phyloP scores from a whole-genome alignment of 2,888 invertebrate genomes.

The Plagodis pulveraria region DNA sequence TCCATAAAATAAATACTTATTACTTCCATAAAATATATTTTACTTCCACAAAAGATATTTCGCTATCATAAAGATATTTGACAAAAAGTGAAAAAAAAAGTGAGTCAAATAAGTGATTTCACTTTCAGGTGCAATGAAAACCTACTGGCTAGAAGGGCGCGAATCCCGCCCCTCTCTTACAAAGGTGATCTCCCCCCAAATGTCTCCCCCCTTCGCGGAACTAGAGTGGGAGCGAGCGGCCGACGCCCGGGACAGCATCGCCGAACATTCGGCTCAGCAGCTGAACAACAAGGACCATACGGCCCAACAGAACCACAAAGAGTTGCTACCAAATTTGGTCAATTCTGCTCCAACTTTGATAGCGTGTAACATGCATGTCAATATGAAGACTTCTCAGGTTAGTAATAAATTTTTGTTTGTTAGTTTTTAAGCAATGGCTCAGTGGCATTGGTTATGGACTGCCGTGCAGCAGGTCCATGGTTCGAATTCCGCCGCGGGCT shows the following conservation, averaged over 20 bases:
- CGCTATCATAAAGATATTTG: not conserved
- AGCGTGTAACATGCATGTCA: constrained; percentile 36
- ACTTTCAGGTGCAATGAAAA: constrained; percentile 91
- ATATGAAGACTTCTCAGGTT: constrained; percentile 43
- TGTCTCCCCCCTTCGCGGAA: constrained; percentile 65
- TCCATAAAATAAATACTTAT: too few relatives aligned
- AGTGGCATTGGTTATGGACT: too few relatives aligned
- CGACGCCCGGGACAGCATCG: constrained; percentile 75
- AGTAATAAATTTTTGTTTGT: too few relatives aligned
- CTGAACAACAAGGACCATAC: constrained; percentile 57
- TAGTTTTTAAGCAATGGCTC: too few relatives aligned
- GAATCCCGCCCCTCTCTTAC: constrained; percentile 86
- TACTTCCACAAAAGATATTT: not conserved
- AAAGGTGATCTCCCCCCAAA: constrained; percentile 73
- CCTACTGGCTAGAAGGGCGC: constrained; percentile 93
- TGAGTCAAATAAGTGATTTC: not conserved
- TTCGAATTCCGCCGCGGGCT: too few relatives aligned
- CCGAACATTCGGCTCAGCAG: constrained; percentile 72
- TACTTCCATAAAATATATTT: too few relatives aligned
- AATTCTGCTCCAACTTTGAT: constrained; percentile 59
- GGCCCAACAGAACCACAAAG: constrained; percentile 30
- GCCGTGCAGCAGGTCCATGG: too few relatives aligned
- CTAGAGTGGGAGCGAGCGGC: constrained; percentile 78
- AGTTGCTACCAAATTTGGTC: constrained; percentile 54
- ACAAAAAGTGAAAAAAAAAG: too few relatives aligned